phyloP scores from a whole-genome alignment of 2,797 vertebrate species.

The Carapus acus region DNA sequence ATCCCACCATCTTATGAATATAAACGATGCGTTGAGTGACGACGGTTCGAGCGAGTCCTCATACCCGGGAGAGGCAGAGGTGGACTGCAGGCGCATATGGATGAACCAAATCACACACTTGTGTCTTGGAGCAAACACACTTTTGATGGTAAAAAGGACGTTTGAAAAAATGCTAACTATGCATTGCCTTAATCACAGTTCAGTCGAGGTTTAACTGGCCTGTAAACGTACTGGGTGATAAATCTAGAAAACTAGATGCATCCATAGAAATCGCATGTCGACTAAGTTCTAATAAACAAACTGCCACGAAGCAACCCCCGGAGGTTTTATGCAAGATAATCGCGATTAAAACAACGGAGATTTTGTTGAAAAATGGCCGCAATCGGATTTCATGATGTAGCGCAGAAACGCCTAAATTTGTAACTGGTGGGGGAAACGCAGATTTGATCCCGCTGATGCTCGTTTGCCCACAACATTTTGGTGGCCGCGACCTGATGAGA shows the following conservation, averaged over 20 bases:
- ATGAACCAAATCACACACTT: too few species aligned
- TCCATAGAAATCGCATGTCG: conserved; percentile 16
- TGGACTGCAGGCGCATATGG: too few species aligned
- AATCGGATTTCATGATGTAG: conserved; percentile 20
- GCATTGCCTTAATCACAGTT: too few species aligned
- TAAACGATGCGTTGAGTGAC: too few species aligned
- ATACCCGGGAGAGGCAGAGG: too few species aligned
- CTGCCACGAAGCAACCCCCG: conserved; percentile 4
- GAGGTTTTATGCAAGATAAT: conserved; percentile 16
- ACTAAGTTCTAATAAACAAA: conserved; percentile 8
- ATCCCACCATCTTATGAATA: too few species aligned
- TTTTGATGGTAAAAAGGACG: too few species aligned
- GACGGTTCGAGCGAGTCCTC: too few species aligned
- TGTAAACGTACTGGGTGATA: conserved; percentile 2
- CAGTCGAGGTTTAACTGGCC: too few species aligned
- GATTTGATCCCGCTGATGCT: conserved; percentile 5
- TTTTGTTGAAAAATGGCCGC: conserved; percentile 6
- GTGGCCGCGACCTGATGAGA: conserved; percentile 15
- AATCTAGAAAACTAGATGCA: conserved; percentile 21
- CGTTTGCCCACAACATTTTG: conserved; percentile 15
- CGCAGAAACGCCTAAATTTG: conserved; percentile 23
- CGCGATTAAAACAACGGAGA: conserved; percentile 22
- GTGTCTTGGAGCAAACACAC: too few species aligned
- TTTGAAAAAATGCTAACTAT: too few species aligned
- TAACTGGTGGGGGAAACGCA: conserved; percentile 18